Conservation (phyloP, 1,140 invertebrate genomes). For the Grapholita molesta region DNA sequence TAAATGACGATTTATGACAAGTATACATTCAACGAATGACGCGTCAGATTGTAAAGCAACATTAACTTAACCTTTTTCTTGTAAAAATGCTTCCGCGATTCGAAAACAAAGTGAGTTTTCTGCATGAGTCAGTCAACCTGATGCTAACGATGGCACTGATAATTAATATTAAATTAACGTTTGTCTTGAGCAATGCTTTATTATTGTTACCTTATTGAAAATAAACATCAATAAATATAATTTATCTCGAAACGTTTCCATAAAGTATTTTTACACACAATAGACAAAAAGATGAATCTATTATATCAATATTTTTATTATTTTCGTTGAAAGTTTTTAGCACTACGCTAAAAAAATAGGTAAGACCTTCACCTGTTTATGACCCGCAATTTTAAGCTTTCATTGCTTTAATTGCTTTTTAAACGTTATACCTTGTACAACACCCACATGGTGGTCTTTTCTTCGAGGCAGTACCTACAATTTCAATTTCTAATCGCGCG, state of each 20-base stretch:
- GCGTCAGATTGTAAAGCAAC: conserved; percentile 37
- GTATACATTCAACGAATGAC: conserved; percentile 31
- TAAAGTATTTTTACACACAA: not conserved
- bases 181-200: conserved; percentile 2
- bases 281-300: too few species aligned
- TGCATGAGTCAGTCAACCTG: conserved; percentile 39
- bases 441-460: conserved; percentile 48
- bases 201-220: not conserved
- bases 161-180: conserved; percentile 26
- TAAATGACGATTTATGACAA: conserved; percentile 31
- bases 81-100: conserved; percentile 36
- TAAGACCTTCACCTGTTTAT: not conserved
- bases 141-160: conserved; percentile 42
- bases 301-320: too few species aligned
- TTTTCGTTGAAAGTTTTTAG: not conserved
- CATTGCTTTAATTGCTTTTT: not conserved
- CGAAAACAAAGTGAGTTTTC: conserved; percentile 27
- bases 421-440: conserved; percentile 19
- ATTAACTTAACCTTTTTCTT: conserved; percentile 39
- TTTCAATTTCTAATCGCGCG: conserved; percentile 66
- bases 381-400: not conserved
- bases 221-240: not conserved
- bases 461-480: conserved; percentile 42
- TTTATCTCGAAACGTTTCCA: not conserved
- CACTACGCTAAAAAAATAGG: not conserved